Conservation (phyloP, 92 coral and sea anemone species). For the Meandrina meandrites region DNA sequence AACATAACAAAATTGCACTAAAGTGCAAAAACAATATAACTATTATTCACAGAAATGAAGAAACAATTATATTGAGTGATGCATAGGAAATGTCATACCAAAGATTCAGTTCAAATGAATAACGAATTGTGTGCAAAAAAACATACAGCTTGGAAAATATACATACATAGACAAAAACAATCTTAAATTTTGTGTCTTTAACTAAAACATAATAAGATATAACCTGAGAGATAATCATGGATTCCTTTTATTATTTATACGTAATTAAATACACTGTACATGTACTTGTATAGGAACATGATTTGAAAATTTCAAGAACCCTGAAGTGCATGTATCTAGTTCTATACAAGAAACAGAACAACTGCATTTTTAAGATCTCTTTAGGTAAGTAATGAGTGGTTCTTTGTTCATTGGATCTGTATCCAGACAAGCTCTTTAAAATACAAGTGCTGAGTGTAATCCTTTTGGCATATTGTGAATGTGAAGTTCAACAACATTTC, state of each 20-base stretch:
- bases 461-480: neutral
- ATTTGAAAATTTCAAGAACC: slow-evolving; percentile 12
- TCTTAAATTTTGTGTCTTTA: neutral
- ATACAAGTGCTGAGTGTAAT: neutral
- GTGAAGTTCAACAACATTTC: slow-evolving; percentile 4
- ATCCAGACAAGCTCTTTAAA: slow-evolving; percentile 5
- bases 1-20: slow-evolving; percentile 22
- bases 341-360: neutral
- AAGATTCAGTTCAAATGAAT: slow-evolving; percentile 2
- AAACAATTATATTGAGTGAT: slow-evolving; percentile 12
- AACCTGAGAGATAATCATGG: slow-evolving; percentile 1
- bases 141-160: neutral
- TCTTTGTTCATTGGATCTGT: neutral
- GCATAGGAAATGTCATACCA: neutral
- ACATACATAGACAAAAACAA: slow-evolving; percentile 1
- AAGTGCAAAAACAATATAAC: slow-evolving; percentile 24
- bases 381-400: neutral
- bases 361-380: neutral
- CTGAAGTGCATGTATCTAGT: neutral
- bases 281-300: neutral
- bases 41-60: neutral
- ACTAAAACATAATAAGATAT: slow-evolving; percentile 35
- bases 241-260: slow-evolving; percentile 17
- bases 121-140: neutral
- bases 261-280: slow-evolving; percentile 14